Percentiles rank a stretch among this genome's conserved stretches.
Evolutionary conservation across 2,113 vertebrate genomes (phyloP).

Genomic region (Hypomesus transpacificus): DNA sequence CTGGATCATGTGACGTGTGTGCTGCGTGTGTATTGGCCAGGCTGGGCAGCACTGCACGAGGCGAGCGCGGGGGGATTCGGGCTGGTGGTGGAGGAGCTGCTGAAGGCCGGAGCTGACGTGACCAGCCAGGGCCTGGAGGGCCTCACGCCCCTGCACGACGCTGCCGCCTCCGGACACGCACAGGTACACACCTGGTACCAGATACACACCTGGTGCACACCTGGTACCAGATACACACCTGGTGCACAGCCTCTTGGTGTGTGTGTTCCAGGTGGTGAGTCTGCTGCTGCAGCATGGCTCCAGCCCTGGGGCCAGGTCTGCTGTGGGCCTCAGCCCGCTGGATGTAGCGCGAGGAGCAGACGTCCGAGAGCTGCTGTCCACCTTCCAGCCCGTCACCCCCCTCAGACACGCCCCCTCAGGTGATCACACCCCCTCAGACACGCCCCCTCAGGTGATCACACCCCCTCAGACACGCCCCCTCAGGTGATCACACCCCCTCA

Average conservation of each 20-base stretch:
- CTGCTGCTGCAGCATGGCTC: conserved; percentile 79
- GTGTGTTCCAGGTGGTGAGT: conserved; percentile 67
- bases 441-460: neutral
- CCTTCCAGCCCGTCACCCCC: conserved; percentile 13
- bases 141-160: conserved; percentile 72
- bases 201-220: too few relatives aligned
- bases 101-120: conserved; percentile 75
- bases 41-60: conserved; percentile 79
- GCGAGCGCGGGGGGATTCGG: conserved; percentile 61
- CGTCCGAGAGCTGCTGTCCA: conserved; percentile 71
- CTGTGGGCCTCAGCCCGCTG: conserved; percentile 65
- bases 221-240: neutral
- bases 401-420: conserved; percentile 17
- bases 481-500: too few relatives aligned
- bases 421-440: neutral
- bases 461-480: neutral
- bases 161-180: conserved; percentile 65
- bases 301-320: conserved; percentile 61
- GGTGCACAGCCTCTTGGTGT: conserved; percentile 4
- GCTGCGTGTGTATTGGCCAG: conserved; percentile 44
- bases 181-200: conserved; percentile 60
- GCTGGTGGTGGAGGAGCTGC: conserved; percentile 67
- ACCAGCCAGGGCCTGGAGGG: conserved; percentile 69
- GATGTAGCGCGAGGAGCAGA: conserved; percentile 60
- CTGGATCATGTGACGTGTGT: too few relatives aligned